Evolutionary conservation across 2,797 vertebrate species (phyloP).

Genomic region (Selene dorsalis): DNA sequence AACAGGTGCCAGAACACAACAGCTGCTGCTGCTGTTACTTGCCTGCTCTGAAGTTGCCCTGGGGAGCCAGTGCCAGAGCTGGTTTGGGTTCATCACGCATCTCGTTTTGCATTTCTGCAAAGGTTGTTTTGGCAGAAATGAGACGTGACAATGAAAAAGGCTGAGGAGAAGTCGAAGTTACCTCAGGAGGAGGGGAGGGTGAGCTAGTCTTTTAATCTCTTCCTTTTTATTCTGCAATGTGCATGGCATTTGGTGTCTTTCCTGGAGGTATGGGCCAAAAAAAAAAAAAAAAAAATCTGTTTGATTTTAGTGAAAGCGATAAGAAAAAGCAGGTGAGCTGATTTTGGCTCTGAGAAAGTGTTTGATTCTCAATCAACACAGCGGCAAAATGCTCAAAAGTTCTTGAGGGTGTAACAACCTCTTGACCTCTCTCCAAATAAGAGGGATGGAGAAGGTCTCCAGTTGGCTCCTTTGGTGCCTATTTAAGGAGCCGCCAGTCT

Average conservation of each 20-base stretch:
- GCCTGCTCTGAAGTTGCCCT: slow-evolving; percentile 49
- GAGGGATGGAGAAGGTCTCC: slow-evolving; percentile 46
- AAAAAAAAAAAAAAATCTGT: slow-evolving; percentile 5
- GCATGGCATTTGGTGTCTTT: slow-evolving; percentile 22
- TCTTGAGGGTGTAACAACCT: slow-evolving; percentile 36
- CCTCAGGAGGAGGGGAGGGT: background rate
- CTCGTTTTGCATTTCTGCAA: slow-evolving; percentile 41
- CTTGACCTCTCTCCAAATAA: slow-evolving; percentile 54
- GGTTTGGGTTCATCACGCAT: slow-evolving; percentile 52
- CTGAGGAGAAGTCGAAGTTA: slow-evolving; percentile 3
- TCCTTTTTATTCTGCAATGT: slow-evolving; percentile 12
- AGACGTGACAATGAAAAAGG: slow-evolving; percentile 25
- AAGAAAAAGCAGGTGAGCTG: background rate
- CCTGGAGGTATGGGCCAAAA: background rate
- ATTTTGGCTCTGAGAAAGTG: slow-evolving; percentile 25
- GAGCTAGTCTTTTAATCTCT: slow-evolving; percentile 15
- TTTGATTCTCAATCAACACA: slow-evolving; percentile 31
- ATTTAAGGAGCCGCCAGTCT: slow-evolving; percentile 61
- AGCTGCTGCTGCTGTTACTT: slow-evolving; percentile 55
- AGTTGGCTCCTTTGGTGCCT: slow-evolving; percentile 52
- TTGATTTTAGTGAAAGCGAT: slow-evolving; percentile 6
- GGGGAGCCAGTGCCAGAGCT: slow-evolving; percentile 51
- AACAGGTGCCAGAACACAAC: slow-evolving; percentile 62
- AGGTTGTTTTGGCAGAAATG: slow-evolving; percentile 49
- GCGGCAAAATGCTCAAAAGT: slow-evolving; percentile 15